Evolutionary conservation across 2,888 invertebrate genomes (phyloP).

Genomic region (Cheilosia grossa): DNA sequence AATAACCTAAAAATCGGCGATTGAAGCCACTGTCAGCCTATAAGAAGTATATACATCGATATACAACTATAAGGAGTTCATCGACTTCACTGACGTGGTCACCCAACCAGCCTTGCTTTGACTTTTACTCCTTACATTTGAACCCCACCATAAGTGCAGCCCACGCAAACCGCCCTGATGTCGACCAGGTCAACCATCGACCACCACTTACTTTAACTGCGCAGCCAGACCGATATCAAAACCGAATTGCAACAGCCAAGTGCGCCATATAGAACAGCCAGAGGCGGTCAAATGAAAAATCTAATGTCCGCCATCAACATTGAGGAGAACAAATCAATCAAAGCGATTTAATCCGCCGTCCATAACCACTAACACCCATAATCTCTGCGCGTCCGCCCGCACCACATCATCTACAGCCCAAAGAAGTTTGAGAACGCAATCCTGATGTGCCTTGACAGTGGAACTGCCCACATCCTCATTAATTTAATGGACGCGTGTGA

Average conservation of each 20-base stretch:
- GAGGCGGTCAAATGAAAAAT: not conserved
- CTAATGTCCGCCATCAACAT: constrained; percentile 9
- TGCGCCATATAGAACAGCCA: not conserved
- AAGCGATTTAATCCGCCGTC: not conserved
- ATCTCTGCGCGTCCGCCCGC: not conserved
- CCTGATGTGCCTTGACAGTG: constrained; percentile 23
- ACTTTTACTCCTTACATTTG: too few species aligned
- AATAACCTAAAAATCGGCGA: too few species aligned
- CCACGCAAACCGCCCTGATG: not conserved
- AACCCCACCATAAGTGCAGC: too few species aligned
- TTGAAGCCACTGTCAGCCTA: too few species aligned
- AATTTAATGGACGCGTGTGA: constrained; percentile 52
- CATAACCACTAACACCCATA: constrained; percentile 11
- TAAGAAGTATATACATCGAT: too few species aligned
- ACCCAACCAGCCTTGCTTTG: too few species aligned
- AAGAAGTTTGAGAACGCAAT: not conserved
- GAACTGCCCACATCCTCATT: constrained; percentile 35
- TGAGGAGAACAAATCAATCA: constrained; percentile 11
- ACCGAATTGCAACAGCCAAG: not conserved
- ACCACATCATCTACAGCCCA: not conserved
- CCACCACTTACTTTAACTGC: not conserved
- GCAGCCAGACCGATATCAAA: not conserved
- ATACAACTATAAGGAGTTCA: too few species aligned
- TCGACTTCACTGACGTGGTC: too few species aligned
- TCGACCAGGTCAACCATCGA: not conserved